These are phyloP conservation scores for Agrotis segetum DNA, from an alignment of 2,888 invertebrate genomes.

Conservation along the genomic window DNA sequence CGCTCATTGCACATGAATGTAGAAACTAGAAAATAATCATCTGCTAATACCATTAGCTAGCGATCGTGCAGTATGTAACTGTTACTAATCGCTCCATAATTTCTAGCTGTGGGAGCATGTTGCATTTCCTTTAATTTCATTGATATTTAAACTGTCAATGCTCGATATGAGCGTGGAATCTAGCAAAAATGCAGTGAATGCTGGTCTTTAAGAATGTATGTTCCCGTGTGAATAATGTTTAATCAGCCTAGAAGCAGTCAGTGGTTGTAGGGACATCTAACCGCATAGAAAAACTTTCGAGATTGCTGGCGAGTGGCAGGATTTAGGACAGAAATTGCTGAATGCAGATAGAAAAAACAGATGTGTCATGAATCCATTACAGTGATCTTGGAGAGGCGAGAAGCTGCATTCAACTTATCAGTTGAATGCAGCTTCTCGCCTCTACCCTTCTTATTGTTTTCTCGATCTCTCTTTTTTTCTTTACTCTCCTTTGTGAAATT, in stretches of 20 bases:
- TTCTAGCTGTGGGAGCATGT: constrained; percentile 48
- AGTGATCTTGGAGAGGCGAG: too few species aligned
- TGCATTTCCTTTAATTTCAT: constrained; percentile 23
- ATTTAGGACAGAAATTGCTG: too few species aligned
- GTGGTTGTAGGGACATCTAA: too few species aligned
- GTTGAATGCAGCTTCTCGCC: too few species aligned
- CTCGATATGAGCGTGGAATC: too few species aligned
- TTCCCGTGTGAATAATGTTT: background rate
- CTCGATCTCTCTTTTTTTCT: background rate
- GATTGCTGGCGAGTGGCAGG: too few species aligned
- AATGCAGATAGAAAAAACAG: too few species aligned
- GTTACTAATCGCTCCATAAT: constrained; percentile 44
- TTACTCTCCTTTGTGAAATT: background rate
- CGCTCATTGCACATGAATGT: constrained; percentile 59
- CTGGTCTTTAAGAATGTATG: background rate
- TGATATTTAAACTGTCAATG: background rate
- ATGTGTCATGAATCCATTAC: too few species aligned
- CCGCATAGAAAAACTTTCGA: too few species aligned
- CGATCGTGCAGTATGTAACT: constrained; percentile 46
- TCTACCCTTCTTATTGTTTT: too few species aligned
- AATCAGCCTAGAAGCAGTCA: too few species aligned
- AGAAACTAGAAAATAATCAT: constrained; percentile 58
- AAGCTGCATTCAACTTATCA: too few species aligned
- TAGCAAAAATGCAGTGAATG: background rate
- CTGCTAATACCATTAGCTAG: constrained; percentile 44